Evolutionary conservation across 2,797 vertebrate genomes (phyloP).

Genomic region (Pantherophis alleghaniensis): DNA sequence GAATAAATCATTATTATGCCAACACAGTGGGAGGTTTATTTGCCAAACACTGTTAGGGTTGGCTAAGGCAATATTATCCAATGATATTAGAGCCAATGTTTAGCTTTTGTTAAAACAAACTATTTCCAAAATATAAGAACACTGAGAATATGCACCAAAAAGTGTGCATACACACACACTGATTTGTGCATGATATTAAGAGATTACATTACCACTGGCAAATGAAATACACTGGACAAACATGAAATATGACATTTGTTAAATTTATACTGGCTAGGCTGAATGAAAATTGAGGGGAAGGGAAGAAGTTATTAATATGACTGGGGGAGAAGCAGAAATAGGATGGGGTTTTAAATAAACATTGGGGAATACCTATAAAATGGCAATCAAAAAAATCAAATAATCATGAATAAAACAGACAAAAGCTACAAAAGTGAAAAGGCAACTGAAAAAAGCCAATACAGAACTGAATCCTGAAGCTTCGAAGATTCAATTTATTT

Average conservation of each 20-base stretch:
- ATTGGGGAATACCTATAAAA: not conserved
- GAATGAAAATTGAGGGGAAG: slow-evolving; percentile 13
- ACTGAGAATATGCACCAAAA: slow-evolving; percentile 9
- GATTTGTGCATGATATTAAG: not conserved
- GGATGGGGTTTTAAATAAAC: slow-evolving; percentile 22
- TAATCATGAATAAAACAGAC: not conserved
- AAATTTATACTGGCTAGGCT: slow-evolving; percentile 21
- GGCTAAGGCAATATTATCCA: slow-evolving; percentile 23
- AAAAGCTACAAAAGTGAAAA: not conserved
- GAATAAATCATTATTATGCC: slow-evolving; percentile 7
- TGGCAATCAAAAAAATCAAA: slow-evolving; percentile 16
- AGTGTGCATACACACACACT: not conserved
- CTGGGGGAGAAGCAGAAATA: slow-evolving; percentile 11
- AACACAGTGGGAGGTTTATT: not conserved
- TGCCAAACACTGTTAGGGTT: slow-evolving; percentile 21
- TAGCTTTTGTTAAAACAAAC: slow-evolving; percentile 39
- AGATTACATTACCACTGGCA: slow-evolving; percentile 11
- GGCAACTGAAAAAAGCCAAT: not conserved
- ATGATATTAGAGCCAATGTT: slow-evolving; percentile 15
- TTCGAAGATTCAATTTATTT: not conserved
- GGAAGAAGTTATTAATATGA: slow-evolving; percentile 17
- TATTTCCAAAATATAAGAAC: slow-evolving; percentile 22
- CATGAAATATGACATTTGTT: slow-evolving; percentile 21
- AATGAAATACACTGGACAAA: slow-evolving; percentile 37
- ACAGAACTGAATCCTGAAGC: not conserved